A percentile compares a stretch with the other conserved stretches of the same genome.
These are phyloP conservation scores for Scaptomyza graminum DNA, from an alignment of 1,140 invertebrate species.

Conservation along the genomic window DNA sequence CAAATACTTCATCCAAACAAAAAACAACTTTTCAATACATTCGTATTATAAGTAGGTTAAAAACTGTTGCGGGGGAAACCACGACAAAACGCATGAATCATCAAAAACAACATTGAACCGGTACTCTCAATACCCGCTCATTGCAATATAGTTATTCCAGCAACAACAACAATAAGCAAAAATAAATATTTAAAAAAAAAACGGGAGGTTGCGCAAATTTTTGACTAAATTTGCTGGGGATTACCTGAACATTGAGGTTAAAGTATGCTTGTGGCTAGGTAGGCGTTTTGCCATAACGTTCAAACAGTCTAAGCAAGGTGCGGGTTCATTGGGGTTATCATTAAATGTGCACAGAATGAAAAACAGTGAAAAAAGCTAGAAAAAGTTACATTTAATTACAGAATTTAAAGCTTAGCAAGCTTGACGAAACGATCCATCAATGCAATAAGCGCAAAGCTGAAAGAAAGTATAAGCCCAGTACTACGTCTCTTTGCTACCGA, in stretches of 20 bases:
- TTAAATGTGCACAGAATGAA: conserved; percentile 36
- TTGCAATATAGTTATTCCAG: conserved; percentile 15
- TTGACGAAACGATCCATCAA: conserved; percentile 30
- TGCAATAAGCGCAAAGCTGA: conserved; percentile 46
- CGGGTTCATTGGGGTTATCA: conserved; percentile 38
- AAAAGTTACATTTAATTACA: conserved; percentile 39
- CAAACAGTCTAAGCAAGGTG: not conserved
- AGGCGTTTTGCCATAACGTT: conserved; percentile 49
- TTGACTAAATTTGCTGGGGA: conserved; percentile 45
- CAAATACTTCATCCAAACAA: conserved; percentile 5
- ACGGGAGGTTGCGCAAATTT: conserved; percentile 70
- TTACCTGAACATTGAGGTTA: conserved; percentile 46
- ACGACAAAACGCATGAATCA: conserved; percentile 58
- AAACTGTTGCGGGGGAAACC: conserved; percentile 68
- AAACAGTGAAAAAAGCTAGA: conserved; percentile 5
- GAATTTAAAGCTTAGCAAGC: conserved; percentile 29
- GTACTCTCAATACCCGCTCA: conserved; percentile 20
- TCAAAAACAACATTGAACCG: conserved; percentile 40
- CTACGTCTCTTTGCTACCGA: conserved; percentile 34
- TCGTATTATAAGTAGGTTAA: conserved; percentile 72
- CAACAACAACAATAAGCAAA: conserved; percentile 17
- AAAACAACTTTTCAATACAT: conserved; percentile 40
- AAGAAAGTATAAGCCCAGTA: conserved; percentile 73
- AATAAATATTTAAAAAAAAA: conserved; percentile 33
- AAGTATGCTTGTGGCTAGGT: conserved; percentile 42